Base-by-base conservation (phyloP, 1,140 invertebrate genomes). In the Periplaneta americana region DNA sequence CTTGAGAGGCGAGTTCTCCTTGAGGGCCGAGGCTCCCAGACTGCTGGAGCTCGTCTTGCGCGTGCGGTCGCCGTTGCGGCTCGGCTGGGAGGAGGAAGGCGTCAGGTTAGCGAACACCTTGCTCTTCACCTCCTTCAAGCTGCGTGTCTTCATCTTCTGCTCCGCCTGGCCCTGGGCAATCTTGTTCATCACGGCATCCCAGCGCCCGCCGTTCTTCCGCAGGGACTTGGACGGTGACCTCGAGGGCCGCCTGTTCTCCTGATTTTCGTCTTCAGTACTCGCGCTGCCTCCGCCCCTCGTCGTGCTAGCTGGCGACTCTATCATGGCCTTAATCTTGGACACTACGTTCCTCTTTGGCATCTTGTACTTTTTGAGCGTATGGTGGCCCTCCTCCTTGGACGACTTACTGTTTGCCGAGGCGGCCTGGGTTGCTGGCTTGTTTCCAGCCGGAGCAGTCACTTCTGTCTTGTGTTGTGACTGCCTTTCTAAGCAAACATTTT, bases 111-210 rank as follows among this genome's bases (percentile, higher is more conserved):
- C 76, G 33, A 91, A 87, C 34, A 96, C 93, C 88, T 94, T 93
- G 5, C 95, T 95, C 86, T 96, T 96, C 34, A 96, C 93, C 86
- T 96, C 94, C 86, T 95, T 96, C 78, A 87, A 82, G 77, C 93
- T 92, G 15, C 91, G 86, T 0, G 88, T 91, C 84, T 93, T 94
- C n/a, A 88, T 89, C 85, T 93, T 92, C 82, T 93, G 91, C 84
- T 94, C 92, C 32, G 88, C 90, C 85, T 95, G 94, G 39, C 92
- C 92, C 84, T 93, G 93, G 33, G 93, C 92, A 78, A 95, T 94
- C 88, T 96, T 96, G 87, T 93, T 95, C 91, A 95, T 93, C 57
- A 96, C 93, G 74, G 92, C 94, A 85, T 96, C 94, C 91, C 95
- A 95, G 80, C 94, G 91, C 0, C 93, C 93, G 10, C 84, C 87